Conservation (phyloP, 2,888 invertebrate species). For the Heteropelma amictum region DNA sequence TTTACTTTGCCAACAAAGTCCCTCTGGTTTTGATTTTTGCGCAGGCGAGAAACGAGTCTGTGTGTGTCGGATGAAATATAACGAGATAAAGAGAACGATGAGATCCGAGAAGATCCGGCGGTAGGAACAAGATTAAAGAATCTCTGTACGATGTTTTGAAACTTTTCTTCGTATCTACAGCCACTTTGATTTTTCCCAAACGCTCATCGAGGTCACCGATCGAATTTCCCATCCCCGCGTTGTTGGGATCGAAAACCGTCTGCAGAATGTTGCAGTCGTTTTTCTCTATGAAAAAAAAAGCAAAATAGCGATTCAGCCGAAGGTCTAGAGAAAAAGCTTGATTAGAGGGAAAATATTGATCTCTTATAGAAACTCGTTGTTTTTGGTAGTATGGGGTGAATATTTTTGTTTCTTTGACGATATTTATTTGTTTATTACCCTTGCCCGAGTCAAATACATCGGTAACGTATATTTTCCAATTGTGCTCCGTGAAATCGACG, state of each 20-base stretch:
- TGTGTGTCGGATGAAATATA: slow-evolving; percentile 87
- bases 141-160: slow-evolving; percentile 84
- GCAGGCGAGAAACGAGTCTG: slow-evolving; percentile 89
- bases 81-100: slow-evolving; percentile 89
- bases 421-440: slow-evolving; percentile 66
- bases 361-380: neutral
- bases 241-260: slow-evolving; percentile 90
- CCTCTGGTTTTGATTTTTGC: slow-evolving; percentile 87
- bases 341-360: neutral
- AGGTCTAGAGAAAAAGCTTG: neutral
- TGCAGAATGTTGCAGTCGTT: slow-evolving; percentile 91
- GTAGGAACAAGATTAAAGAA: slow-evolving; percentile 84
- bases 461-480: slow-evolving; percentile 93
- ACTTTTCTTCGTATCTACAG: slow-evolving; percentile 80
- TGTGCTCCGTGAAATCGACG: slow-evolving; percentile 84
- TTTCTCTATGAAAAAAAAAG: slow-evolving; percentile 66
- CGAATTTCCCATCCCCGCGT: slow-evolving; percentile 83
- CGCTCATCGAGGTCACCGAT: slow-evolving; percentile 89
- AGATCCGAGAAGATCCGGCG: slow-evolving; percentile 86
- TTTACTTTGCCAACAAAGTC: slow-evolving; percentile 86
- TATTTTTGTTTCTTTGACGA: neutral
- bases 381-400: neutral
- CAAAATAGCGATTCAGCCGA: neutral
- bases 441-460: slow-evolving; percentile 90
- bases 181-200: slow-evolving; percentile 87